Conservation (phyloP, 2,113 vertebrate genomes). For the Bagarius yarrelli region DNA sequence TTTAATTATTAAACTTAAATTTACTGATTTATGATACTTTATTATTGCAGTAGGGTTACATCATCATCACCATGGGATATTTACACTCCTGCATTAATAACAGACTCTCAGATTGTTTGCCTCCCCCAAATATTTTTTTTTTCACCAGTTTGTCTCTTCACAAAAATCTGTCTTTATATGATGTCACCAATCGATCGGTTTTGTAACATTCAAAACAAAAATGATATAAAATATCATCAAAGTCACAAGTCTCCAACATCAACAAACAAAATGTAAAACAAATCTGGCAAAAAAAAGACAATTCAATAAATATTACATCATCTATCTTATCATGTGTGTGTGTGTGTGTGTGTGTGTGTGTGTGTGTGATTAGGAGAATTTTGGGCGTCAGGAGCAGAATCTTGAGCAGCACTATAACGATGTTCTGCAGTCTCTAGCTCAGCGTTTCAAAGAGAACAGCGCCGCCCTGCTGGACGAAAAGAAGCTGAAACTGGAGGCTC, state of each 20-base stretch:
- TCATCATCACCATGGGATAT: no score
- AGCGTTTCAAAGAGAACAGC: slow-evolving; percentile 78
- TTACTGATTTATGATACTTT: no score
- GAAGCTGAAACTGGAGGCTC: slow-evolving; percentile 82
- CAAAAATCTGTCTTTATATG: no score
- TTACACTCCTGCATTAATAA: no score
- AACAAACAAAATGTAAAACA: not conserved
- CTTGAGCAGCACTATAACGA: slow-evolving; percentile 88
- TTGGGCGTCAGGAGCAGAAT: slow-evolving; percentile 88
- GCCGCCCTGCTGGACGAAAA: slow-evolving; percentile 80
- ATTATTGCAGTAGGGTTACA: no score
- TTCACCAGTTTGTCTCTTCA: no score
- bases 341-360: slow-evolving; percentile 27
- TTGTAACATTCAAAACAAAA: not conserved
- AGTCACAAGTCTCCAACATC: not conserved
- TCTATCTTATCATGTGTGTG: not conserved
- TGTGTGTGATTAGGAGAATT: slow-evolving; percentile 84
- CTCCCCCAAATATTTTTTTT: no score
- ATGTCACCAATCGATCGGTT: no score
- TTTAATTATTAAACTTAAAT: no score
- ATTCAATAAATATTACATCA: not conserved
- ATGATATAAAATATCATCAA: not conserved
- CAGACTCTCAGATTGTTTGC: no score
- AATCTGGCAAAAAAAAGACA: not conserved
- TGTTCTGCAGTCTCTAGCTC: slow-evolving; percentile 85